phyloP scores from a whole-genome alignment of 1,140 invertebrate genomes.

The Armadillidium nasatum region DNA sequence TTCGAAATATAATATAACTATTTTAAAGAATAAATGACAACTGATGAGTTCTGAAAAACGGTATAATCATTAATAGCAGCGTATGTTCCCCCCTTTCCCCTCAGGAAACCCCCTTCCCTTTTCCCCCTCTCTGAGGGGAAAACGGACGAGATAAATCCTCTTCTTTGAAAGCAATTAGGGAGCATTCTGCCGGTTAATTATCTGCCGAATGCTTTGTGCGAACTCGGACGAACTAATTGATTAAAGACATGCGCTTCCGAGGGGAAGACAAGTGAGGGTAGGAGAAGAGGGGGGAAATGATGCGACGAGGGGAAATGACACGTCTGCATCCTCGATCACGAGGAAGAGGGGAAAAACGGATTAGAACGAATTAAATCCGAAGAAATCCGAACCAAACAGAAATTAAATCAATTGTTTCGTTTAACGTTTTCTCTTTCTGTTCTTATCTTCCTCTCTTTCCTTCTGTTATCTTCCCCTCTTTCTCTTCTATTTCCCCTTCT shows the following conservation, averaged over 20 bases:
- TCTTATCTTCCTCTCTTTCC: too few relatives aligned
- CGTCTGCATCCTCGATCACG: neutral
- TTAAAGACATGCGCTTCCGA: neutral
- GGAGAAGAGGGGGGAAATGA: neutral
- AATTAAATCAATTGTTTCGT: too few relatives aligned
- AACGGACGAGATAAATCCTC: neutral
- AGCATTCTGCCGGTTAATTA: conserved; percentile 7
- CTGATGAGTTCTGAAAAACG: too few relatives aligned
- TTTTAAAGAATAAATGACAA: too few relatives aligned
- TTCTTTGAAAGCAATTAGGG: conserved; percentile 4
- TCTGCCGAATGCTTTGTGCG: conserved; percentile 1
- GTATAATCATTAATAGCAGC: too few relatives aligned
- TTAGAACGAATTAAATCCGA: neutral
- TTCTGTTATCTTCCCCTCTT: too few relatives aligned
- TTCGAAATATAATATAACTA: too few relatives aligned
- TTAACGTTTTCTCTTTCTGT: too few relatives aligned
- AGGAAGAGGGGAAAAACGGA: neutral
- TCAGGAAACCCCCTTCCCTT: neutral
- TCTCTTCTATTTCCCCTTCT: too few relatives aligned
- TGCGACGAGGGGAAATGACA: neutral
- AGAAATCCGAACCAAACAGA: neutral
- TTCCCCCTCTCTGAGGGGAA: neutral
- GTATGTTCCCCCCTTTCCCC: neutral
- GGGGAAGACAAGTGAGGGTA: neutral
- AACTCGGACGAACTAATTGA: conserved; percentile 2